Conservation (phyloP, 2,888 invertebrate genomes). For the Sepiola atlantica region DNA sequence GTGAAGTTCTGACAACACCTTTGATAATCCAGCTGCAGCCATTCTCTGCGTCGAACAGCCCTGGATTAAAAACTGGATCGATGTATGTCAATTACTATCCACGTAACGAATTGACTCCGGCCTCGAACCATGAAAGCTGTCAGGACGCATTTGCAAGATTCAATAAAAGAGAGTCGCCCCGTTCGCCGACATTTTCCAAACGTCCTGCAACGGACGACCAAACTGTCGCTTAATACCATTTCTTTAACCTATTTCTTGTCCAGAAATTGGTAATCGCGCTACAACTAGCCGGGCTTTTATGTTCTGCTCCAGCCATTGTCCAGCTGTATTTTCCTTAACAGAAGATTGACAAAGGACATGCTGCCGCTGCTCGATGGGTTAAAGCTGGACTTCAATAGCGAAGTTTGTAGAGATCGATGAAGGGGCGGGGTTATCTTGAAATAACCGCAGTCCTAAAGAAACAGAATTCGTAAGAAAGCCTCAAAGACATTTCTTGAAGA, state of each 20-base stretch:
- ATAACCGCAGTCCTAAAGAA: no score
- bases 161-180: not conserved
- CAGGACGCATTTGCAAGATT: not conserved
- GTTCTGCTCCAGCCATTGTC: not conserved
- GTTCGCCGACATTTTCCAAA: not conserved
- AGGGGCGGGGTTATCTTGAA: no score
- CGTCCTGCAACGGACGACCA: not conserved
- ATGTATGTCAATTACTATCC: not conserved
- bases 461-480: no score
- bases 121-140: not conserved
- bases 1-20: not conserved
- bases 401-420: no score
- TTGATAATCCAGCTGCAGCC: not conserved
- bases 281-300: not conserved
- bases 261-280: not conserved
- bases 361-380: not conserved
- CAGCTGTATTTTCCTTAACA: not conserved
- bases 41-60: not conserved
- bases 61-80: not conserved
- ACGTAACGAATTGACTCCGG: not conserved
- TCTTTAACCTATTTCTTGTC: not conserved
- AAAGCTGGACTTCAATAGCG: not conserved
- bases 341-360: not conserved
- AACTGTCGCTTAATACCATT: not conserved
- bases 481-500: no score